phyloP scores from a whole-genome alignment of 2,113 vertebrate species.

The Colistium nudipinnis region DNA sequence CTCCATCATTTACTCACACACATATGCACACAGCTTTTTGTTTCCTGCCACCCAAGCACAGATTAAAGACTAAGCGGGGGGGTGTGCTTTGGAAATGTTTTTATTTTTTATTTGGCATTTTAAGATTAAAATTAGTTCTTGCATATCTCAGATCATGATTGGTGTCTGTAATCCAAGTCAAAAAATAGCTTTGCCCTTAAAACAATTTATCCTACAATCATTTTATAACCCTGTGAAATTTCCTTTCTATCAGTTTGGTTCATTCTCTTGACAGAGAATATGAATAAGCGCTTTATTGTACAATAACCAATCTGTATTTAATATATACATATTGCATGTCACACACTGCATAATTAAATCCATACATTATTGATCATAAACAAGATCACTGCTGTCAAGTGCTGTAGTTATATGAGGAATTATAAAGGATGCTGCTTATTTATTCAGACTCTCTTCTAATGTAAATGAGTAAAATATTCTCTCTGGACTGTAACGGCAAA shows the following conservation, averaged over 20 bases:
- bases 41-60: conserved; percentile 33
- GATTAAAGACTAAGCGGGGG: conserved; percentile 7
- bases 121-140: not conserved
- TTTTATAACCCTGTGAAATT: conserved; percentile 37
- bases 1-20: conserved; percentile 40
- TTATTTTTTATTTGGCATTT: conserved; percentile 11
- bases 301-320: conserved; percentile 21
- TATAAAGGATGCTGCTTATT: conserved; percentile 62
- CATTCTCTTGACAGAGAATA: conserved; percentile 29
- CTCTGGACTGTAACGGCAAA: conserved; percentile 42
- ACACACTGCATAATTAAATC: conserved; percentile 26
- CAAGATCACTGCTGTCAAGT: conserved; percentile 57
- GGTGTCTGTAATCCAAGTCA: conserved; percentile 28
- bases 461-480: conserved; percentile 65
- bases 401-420: conserved; percentile 44
- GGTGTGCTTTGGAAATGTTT: not conserved
- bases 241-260: conserved; percentile 49
- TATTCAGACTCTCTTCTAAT: conserved; percentile 49
- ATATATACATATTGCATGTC: conserved; percentile 36
- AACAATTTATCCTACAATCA: conserved; percentile 22
- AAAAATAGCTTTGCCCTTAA: conserved; percentile 9
- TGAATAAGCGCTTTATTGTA: conserved; percentile 23
- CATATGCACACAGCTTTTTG: conserved; percentile 32
- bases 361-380: conserved; percentile 71
- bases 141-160: conserved; percentile 6